Base-by-base conservation (phyloP, 2,888 invertebrate genomes). In the Limnephilus rhombicus region DNA sequence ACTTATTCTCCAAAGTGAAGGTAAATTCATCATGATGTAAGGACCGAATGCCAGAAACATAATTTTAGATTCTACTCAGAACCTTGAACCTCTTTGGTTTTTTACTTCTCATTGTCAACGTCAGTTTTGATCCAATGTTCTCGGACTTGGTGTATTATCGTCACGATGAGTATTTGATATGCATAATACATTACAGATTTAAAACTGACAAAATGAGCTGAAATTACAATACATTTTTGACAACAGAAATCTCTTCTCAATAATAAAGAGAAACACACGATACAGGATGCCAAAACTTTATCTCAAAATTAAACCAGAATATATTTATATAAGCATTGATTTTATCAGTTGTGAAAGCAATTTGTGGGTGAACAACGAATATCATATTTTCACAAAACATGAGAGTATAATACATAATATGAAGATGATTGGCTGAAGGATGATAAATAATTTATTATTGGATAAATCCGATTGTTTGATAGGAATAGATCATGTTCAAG, bases 401-500 rank as follows among this genome's bases (percentile, higher is more conserved):
- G 5, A 68, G 68, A 68, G 68, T 18, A 68, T 68, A 24, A 31
- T n/a, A n/a, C 34, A 68, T 3, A 68, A 68, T 68, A 24, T 68
- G n/a, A 68, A 68, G 68, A 68, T 3, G 1, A 68, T 68, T 68
- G 68, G 5, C 68, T 18, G 68, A 68, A 68, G 18, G 7, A 68
- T 68, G 5, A 7, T 7, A 18, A 68, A 7, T 68, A 18, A 18
- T 1, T 31, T 31, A 31, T 68, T 24, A 53, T 53, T 49, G 15
- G 49, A 49, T 81, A 31, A 81, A 31, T 81, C 81, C 81, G 29
- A 12, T 68, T 29, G 2, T 15, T 4, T 3, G 34, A n/a, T n/a
- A n/a, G 45, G 45, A 45, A n/a, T 68, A 68, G 68, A 45, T 49
- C n/a, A 86, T 49, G 29, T 68, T 31, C 80, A 89, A 80, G 80